Percentiles rank a stretch among this genome's conserved stretches.
These are phyloP conservation scores for Drosophila sucinea DNA, from an alignment of 1,140 invertebrate genomes.

Conservation along the genomic window DNA sequence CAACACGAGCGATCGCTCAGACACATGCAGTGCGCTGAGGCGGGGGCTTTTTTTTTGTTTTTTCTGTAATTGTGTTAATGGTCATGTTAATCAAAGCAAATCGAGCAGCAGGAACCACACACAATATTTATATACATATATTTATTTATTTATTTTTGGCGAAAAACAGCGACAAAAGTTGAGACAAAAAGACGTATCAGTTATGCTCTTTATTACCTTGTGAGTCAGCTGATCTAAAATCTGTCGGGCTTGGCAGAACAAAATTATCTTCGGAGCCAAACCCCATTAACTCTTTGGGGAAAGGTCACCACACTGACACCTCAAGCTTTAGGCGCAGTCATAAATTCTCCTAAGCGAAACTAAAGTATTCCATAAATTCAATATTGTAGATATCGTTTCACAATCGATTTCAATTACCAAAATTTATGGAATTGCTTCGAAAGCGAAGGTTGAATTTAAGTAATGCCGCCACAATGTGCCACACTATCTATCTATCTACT, in stretches of 20 bases:
- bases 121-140: not conserved
- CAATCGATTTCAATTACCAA: conserved; percentile 69
- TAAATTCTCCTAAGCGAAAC: conserved; percentile 56
- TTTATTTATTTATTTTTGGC: not conserved
- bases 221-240: conserved; percentile 35
- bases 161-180: not conserved
- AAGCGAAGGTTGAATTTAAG: conserved; percentile 61
- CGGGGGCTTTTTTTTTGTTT: not conserved
- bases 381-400: conserved; percentile 52
- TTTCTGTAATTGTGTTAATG: conserved; percentile 34
- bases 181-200: not conserved
- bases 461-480: conserved; percentile 24
- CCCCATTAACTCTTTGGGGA: not conserved
- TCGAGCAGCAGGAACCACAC: conserved; percentile 24
- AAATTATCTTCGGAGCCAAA: conserved; percentile 38
- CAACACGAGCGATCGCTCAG: conserved; percentile 30
- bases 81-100: conserved; percentile 45
- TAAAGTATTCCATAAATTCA: conserved; percentile 59
- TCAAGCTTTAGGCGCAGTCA: conserved; percentile 34
- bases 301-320: conserved; percentile 5
- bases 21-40: conserved; percentile 10
- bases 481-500: conserved; percentile 53
- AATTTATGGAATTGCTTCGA: conserved; percentile 67
- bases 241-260: not conserved
- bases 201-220: conserved; percentile 13